Conservation (phyloP, 2,113 vertebrate species). For the Rissa tridactyla region DNA sequence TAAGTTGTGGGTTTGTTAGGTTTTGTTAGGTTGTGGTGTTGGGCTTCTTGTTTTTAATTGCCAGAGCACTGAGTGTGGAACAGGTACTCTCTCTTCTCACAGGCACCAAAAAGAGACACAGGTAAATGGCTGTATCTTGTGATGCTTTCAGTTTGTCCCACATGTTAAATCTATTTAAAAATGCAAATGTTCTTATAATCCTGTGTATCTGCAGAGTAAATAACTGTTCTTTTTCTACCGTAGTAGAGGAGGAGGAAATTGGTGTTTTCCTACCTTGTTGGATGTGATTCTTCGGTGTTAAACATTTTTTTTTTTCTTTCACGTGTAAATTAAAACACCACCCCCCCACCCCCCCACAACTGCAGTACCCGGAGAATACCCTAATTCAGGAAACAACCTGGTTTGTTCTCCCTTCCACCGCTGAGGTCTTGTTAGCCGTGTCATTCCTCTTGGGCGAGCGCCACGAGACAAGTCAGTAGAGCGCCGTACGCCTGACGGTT, state of each 20-base stretch:
- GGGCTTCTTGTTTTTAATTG: neutral
- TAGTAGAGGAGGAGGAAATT: neutral
- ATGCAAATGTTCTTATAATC: neutral
- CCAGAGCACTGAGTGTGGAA: neutral
- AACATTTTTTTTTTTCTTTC: neutral
- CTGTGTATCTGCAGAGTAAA: neutral
- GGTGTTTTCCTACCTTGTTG: neutral
- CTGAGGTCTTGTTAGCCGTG: neutral
- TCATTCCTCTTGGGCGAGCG: neutral
- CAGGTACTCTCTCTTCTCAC: neutral
- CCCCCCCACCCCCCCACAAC: no score
- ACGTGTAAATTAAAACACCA: neutral
- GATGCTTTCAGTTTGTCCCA: neutral
- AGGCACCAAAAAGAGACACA: neutral
- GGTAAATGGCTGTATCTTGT: neutral
- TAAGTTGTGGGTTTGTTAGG: neutral
- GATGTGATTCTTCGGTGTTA: neutral
- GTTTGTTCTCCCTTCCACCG: neutral
- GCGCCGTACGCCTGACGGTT: neutral
- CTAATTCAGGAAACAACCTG: neutral
- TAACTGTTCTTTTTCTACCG: neutral
- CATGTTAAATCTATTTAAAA: neutral
- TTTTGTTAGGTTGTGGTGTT: neutral
- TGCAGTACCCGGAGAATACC: neutral
- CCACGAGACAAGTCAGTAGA: neutral